A percentile compares a stretch with the other conserved stretches of the same genome.
phyloP scores from a whole-genome alignment of 2,797 vertebrate species.

The Coluber constrictor region DNA sequence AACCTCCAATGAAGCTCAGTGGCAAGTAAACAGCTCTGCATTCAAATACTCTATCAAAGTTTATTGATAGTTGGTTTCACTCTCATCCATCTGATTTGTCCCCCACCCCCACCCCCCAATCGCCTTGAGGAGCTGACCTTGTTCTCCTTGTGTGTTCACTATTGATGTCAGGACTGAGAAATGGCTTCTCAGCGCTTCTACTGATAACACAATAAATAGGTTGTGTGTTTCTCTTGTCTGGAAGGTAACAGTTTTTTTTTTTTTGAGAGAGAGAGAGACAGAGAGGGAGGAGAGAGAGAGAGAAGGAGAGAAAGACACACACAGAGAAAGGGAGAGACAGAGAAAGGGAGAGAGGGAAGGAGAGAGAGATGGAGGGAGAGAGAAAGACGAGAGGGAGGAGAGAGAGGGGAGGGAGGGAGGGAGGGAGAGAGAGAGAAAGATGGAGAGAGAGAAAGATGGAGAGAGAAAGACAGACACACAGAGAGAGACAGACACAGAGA shows the following conservation, averaged over 20 bases:
- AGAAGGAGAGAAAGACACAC: too few species aligned
- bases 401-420: too few species aligned
- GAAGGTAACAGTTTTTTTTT: constrained; percentile 64
- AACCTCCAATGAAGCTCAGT: constrained; percentile 57
- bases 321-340: too few species aligned
- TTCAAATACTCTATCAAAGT: constrained; percentile 69
- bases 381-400: too few species aligned
- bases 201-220: constrained; percentile 71
- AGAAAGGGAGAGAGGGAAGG: too few species aligned
- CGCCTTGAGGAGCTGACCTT: constrained; percentile 69
- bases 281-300: neutral
- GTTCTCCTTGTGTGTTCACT: constrained; percentile 51
- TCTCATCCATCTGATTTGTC: constrained; percentile 66
- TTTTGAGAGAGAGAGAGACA: constrained; percentile 28
- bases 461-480: too few species aligned
- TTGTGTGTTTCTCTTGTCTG: constrained; percentile 50
- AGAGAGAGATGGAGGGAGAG: too few species aligned
- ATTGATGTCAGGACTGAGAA: constrained; percentile 68
- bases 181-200: constrained; percentile 61
- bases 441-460: too few species aligned
- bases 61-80: constrained; percentile 65
- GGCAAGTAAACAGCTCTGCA: constrained; percentile 68
- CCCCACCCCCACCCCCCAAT: constrained; percentile 1
- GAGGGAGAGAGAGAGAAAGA: too few species aligned
- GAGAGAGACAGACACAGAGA: too few species aligned